Base-by-base conservation (phyloP, 2,113 vertebrate genomes). In the Eira barbara region DNA sequence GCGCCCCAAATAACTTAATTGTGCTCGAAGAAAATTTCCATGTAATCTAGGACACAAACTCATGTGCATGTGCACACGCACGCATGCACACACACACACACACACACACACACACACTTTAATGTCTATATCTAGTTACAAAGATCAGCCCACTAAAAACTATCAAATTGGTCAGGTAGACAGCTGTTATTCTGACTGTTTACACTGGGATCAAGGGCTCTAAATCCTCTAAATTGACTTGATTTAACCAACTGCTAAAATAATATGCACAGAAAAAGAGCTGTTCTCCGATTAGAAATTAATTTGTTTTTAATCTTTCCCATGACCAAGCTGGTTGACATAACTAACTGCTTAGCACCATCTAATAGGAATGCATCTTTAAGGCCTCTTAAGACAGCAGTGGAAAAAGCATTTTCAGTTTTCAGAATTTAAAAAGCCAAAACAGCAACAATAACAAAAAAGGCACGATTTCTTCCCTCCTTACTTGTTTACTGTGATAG, bases 211-310 rank as follows among this genome's bases (percentile, higher is more conserved):
- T 86, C 61, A 25, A 29, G 34, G 17, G 36, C 82, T 91, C 67
- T 95, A 92, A 95, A 90, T 93, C n/a, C 57, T 96, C 57, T 73
- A 90, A 80, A 86, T 55, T 31, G 80, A 96, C 69, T 86, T 74
- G 74, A 47, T 96, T 96, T 96, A 97, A 83, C 61, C 89, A 92
- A 10, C n/a, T 92, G 59, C 49, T 91, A 93, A 91, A 89, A 93
- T 87, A 76, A 67, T 87, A 80, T 3, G 1, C 39, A 63, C n/a
- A 89, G 45, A 87, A 91, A 93, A 67, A 97, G 80, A 94, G 55
- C 59, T 67, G 21, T 73, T 96, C 31, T 86, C 85, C 79, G 65
- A 94, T 76, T 87, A 91, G 84, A 65, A 84, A 57, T 90, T 69
- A 85, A 57, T 95, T 74, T 76, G 25, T 87, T 95, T 91, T 96